Evolutionary conservation across 2,888 invertebrate genomes (phyloP).

Genomic region (Tethea ocularis): DNA sequence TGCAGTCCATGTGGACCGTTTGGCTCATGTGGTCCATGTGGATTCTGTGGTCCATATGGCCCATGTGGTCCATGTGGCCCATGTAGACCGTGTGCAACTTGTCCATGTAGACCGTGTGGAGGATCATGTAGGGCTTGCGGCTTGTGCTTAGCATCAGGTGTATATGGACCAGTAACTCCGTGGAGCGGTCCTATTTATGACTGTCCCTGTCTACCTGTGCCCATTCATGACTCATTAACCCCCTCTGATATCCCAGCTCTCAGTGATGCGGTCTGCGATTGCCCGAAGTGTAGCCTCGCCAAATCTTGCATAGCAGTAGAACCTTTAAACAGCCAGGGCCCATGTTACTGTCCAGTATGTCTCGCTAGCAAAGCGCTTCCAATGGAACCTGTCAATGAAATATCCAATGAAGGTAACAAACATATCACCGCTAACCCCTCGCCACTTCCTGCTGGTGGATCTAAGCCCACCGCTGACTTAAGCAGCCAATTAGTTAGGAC

Average conservation of each 20-base stretch:
- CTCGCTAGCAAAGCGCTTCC: slow-evolving; percentile 9
- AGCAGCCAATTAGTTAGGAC: slow-evolving; percentile 19
- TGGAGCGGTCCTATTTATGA: slow-evolving; percentile 32
- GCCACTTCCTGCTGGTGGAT: neutral
- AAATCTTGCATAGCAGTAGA: slow-evolving; percentile 5
- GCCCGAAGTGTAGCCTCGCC: neutral
- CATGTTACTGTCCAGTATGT: slow-evolving; percentile 16
- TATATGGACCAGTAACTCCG: neutral
- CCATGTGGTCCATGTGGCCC: slow-evolving; percentile 28
- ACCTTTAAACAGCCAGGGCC: neutral
- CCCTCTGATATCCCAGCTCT: neutral
- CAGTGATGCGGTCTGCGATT: neutral
- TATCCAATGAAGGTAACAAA: slow-evolving; percentile 11
- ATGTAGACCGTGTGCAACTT: slow-evolving; percentile 22
- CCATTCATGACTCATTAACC: slow-evolving; percentile 10
- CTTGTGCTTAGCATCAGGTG: neutral
- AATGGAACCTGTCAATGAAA: neutral
- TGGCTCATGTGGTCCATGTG: slow-evolving; percentile 35
- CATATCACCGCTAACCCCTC: neutral
- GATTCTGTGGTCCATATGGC: slow-evolving; percentile 24
- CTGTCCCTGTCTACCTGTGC: slow-evolving; percentile 27
- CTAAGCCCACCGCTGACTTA: slow-evolving; percentile 6
- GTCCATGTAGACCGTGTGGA: slow-evolving; percentile 17
- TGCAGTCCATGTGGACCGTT: slow-evolving; percentile 47
- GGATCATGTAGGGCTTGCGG: slow-evolving; percentile 36